A percentile compares a stretch with the other conserved stretches of the same genome.
Conservation (phyloP, 2,797 vertebrate species). For the Lagorchestes hirsutus region DNA sequence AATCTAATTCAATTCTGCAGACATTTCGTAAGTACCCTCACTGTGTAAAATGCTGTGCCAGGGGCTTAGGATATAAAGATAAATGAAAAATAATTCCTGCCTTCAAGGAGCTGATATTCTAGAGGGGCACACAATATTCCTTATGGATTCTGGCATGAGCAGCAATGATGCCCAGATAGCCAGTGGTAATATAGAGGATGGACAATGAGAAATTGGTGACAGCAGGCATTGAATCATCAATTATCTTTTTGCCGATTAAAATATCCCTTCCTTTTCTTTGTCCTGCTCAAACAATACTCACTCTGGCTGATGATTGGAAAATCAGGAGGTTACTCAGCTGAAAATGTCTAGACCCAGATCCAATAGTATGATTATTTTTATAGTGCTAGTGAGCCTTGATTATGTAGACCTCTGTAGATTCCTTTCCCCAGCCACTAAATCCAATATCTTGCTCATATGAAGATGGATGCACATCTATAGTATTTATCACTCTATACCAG, state of each 20-base stretch:
- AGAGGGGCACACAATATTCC: conserved; percentile 50
- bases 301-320: conserved; percentile 50
- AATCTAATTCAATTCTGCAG: neutral
- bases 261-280: conserved; percentile 62
- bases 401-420: neutral
- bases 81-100: neutral
- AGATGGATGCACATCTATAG: conserved; percentile 11
- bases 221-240: conserved; percentile 54
- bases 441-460: conserved; percentile 9
- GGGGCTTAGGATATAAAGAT: neutral
- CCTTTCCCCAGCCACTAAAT: conserved; percentile 41
- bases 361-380: neutral
- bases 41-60: neutral
- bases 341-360: conserved; percentile 44
- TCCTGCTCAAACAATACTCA: conserved; percentile 73
- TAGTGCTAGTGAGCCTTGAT: neutral
- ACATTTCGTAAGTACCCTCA: neutral
- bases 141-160: conserved; percentile 54
- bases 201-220: conserved; percentile 72
- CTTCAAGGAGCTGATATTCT: neutral
- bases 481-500: conserved; percentile 22
- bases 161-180: conserved; percentile 61
- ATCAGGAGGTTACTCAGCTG: conserved; percentile 41
- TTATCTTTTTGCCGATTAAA: conserved; percentile 66
- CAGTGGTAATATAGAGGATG: conserved; percentile 70